Evolutionary conservation across 2,888 invertebrate genomes (phyloP).

Genomic region (Tridacna crocea): DNA sequence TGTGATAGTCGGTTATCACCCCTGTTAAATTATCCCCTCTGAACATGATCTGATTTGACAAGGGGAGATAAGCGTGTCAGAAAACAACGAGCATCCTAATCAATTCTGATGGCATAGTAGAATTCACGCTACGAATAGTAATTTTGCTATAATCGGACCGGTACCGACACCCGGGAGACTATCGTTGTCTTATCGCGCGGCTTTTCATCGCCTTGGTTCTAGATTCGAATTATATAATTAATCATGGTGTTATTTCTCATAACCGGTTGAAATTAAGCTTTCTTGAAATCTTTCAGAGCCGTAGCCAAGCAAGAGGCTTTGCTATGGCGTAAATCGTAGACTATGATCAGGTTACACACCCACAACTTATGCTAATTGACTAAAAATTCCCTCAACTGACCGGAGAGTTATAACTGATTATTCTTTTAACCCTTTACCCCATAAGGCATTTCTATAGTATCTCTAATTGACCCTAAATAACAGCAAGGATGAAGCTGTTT

Average conservation of each 20-base stretch:
- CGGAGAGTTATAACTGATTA: too few species aligned
- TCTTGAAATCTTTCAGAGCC: too few species aligned
- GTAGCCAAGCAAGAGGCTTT: too few species aligned
- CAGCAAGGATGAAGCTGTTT: too few species aligned
- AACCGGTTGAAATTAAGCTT: background rate
- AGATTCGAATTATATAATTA: slow-evolving; percentile 43
- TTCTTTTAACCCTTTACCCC: too few species aligned
- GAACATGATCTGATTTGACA: slow-evolving; percentile 46
- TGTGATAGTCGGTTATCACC: slow-evolving; percentile 29
- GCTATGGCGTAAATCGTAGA: too few species aligned
- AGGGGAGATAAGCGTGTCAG: slow-evolving; percentile 52
- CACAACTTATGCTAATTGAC: too few species aligned
- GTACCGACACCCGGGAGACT: slow-evolving; percentile 14
- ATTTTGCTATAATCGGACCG: slow-evolving; percentile 39
- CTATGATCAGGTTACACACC: too few species aligned
- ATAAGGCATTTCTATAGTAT: too few species aligned
- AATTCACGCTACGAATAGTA: slow-evolving; percentile 41
- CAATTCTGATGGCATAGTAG: slow-evolving; percentile 32
- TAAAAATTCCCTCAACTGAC: too few species aligned
- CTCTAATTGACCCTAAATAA: too few species aligned
- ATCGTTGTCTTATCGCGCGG: slow-evolving; percentile 20
- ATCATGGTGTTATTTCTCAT: slow-evolving; percentile 25
- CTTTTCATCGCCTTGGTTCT: slow-evolving; percentile 40
- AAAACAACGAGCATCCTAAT: slow-evolving; percentile 35
- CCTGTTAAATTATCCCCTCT: slow-evolving; percentile 39